A percentile compares a stretch with the other conserved stretches of the same genome.
Conservation (phyloP, 2,888 invertebrate species). For the Drosophila leonis region DNA sequence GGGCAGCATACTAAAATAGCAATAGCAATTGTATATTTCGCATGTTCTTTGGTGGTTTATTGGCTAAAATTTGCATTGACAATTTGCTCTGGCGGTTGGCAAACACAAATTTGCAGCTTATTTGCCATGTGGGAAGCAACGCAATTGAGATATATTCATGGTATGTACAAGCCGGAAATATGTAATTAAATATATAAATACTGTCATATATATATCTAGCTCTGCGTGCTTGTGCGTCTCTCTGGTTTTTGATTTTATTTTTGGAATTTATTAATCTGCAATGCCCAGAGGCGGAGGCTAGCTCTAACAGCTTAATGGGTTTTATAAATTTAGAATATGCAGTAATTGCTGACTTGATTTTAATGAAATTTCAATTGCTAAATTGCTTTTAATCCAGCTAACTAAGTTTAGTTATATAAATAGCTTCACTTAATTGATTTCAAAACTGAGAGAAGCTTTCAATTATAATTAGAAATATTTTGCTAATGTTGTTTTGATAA, state of each 20-base stretch:
- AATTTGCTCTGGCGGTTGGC: constrained; percentile 30
- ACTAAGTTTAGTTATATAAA: constrained; percentile 29
- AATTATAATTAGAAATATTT: background rate
- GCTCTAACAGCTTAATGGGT: constrained; percentile 18
- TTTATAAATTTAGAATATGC: constrained; percentile 25
- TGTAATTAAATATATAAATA: constrained; percentile 8
- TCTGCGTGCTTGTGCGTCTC: background rate
- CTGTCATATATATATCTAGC: background rate
- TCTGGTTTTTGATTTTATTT: constrained; percentile 48
- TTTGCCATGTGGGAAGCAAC: constrained; percentile 41
- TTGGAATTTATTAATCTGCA: constrained; percentile 57
- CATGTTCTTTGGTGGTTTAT: constrained; percentile 38
- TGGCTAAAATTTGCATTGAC: constrained; percentile 54
- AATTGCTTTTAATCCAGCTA: constrained; percentile 10
- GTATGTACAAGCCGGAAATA: constrained; percentile 2
- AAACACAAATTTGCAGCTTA: constrained; percentile 46
- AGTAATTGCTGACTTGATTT: background rate
- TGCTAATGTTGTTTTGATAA: background rate
- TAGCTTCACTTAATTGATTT: constrained; percentile 10
- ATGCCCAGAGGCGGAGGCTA: background rate
- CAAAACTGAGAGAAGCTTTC: background rate
- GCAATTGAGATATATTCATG: constrained; percentile 23
- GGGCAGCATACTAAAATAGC: constrained; percentile 46
- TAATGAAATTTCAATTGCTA: background rate
- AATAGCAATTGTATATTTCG: constrained; percentile 37